Percentiles rank a stretch among this genome's conserved stretches.
These are phyloP conservation scores for Macaca nemestrina DNA, from an alignment of 2,113 vertebrate genomes.

Conservation along the genomic window DNA sequence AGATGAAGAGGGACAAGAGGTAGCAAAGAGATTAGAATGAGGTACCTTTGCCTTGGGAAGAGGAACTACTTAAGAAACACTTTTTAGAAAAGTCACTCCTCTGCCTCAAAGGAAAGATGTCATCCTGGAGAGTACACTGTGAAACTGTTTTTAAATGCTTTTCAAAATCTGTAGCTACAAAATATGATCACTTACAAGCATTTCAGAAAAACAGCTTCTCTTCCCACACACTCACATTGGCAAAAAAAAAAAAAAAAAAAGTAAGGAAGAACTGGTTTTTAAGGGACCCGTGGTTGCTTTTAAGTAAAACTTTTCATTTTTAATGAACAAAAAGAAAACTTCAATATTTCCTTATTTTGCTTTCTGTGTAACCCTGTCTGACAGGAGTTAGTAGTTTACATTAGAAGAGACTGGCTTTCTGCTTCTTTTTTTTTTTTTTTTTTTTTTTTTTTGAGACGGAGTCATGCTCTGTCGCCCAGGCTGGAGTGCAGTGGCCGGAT, in stretches of 20 bases:
- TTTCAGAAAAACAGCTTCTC: slow-evolving; percentile 43
- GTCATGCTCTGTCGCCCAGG: too few species aligned
- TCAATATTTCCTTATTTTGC: neutral
- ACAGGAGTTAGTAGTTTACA: neutral
- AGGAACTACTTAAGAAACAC: slow-evolving; percentile 25
- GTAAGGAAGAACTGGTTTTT: slow-evolving; percentile 49
- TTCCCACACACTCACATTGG: slow-evolving; percentile 51
- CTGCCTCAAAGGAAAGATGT: slow-evolving; percentile 49
- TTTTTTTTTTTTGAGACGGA: too few species aligned
- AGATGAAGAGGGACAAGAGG: neutral
- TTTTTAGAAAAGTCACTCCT: slow-evolving; percentile 12
- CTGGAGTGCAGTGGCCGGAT: too few species aligned
- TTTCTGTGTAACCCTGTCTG: neutral
- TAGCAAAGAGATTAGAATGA: slow-evolving; percentile 23
- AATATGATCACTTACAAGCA: slow-evolving; percentile 57
- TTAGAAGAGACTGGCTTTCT: neutral
- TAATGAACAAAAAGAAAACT: neutral
- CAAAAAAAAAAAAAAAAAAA: neutral
- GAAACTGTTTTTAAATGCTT: slow-evolving; percentile 63
- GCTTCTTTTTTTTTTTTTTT: neutral
- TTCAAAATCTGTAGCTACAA: slow-evolving; percentile 58
- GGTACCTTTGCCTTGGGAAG: neutral
- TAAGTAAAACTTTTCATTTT: neutral
- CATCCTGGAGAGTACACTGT: slow-evolving; percentile 51
- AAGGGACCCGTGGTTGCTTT: neutral